phyloP scores from a whole-genome alignment of 23 tunicate species.

The Styela clava region DNA sequence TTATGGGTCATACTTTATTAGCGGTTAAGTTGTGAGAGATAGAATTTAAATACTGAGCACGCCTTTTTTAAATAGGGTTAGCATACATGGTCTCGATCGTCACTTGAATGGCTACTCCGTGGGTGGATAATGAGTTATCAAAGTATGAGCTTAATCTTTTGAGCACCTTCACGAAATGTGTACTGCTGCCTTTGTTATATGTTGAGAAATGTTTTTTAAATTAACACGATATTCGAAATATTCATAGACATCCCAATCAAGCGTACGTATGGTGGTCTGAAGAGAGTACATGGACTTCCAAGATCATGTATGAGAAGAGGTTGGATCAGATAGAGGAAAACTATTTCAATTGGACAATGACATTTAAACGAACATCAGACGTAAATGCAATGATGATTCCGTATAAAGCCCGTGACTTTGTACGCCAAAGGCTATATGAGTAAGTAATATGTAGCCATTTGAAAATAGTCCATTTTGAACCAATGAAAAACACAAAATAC shows the following conservation, averaged over 20 bases:
- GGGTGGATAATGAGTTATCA: no score
- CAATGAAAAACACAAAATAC: neutral
- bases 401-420: constrained; percentile 34
- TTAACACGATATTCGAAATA: no score
- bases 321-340: constrained; percentile 19
- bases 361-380: constrained; percentile 46
- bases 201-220: no score
- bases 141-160: no score
- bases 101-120: no score
- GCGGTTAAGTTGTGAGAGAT: no score
- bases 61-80: no score
- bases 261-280: constrained; percentile 56
- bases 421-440: neutral
- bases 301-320: constrained; percentile 24
- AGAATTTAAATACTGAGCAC: no score
- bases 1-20: no score
- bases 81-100: no score
- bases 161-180: no score
- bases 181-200: no score
- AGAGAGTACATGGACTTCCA: constrained; percentile 54
- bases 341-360: constrained; percentile 70
- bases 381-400: constrained; percentile 52
- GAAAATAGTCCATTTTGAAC: neutral
- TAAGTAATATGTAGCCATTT: constrained; percentile 1
- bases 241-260: constrained; percentile 34